phyloP scores from a whole-genome alignment of 2,113 vertebrate genomes.

The Passer domesticus region DNA sequence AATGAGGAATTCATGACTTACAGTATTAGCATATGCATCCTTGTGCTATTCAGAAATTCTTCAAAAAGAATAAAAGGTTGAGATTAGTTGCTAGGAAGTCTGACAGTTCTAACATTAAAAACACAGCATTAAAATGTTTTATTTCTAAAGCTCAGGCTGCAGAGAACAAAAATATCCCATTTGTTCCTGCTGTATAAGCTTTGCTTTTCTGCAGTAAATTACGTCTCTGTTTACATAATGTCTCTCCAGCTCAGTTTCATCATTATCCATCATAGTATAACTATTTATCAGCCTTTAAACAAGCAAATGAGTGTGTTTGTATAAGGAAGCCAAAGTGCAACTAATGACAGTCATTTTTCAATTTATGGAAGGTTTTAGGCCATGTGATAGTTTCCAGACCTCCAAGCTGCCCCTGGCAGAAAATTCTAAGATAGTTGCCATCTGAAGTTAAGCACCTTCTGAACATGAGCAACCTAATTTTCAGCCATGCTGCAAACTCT shows the following conservation, averaged over 20 bases:
- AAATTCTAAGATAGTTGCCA: background rate
- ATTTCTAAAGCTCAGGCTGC: background rate
- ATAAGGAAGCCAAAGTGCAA: background rate
- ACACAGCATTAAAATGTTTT: background rate
- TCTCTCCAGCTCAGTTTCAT: background rate
- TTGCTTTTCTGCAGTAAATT: background rate
- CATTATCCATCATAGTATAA: background rate
- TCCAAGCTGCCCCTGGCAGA: background rate
- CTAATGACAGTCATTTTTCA: conserved; percentile 44
- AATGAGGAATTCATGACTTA: background rate
- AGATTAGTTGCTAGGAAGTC: conserved; percentile 15
- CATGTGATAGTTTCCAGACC: conserved; percentile 45
- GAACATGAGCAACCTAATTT: background rate
- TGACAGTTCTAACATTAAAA: conserved; percentile 31
- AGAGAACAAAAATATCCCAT: background rate
- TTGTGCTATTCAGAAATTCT: conserved; percentile 45
- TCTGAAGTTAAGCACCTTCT: background rate
- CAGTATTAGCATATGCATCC: background rate
- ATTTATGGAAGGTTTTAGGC: background rate
- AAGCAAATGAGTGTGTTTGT: conserved; percentile 3
- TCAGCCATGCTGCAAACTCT: background rate
- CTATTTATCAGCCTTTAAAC: conserved; percentile 17
- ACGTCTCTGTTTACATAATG: background rate
- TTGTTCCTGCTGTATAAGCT: background rate
- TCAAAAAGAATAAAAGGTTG: conserved; percentile 27